Base-by-base conservation (phyloP, 2,113 vertebrate genomes). In the Eubucco bourcierii region DNA sequence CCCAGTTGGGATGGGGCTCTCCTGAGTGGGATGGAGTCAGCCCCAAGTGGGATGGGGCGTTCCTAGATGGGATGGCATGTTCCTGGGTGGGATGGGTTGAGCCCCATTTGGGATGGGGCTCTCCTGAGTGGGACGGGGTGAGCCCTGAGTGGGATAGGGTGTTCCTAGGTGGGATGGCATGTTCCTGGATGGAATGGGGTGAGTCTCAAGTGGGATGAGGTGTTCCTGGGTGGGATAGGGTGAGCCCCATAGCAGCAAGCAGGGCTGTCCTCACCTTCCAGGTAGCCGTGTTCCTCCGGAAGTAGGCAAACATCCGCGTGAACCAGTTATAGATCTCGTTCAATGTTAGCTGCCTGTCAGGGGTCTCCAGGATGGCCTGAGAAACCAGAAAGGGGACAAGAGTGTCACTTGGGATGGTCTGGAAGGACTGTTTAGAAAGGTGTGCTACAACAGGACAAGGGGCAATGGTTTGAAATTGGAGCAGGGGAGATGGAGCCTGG, bases 301-400 rank as follows among this genome's bases (percentile, higher is more conserved):
- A 99, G 96, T 99, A 99, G 96, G 99, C 99, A 61, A 99, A 99
- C 98, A 99, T 99, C 97, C 99, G 97, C 27, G 99, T 99, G 98
- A 99, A 99, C 99, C 99, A 99, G 98, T 99, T 99, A 95, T 99
- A 99, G 97, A 99, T 99, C 96, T 99, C 99, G 28, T 99, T 99
- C 95, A 99, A 98, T 78, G 99, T 99, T 98, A 99, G 98, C 98
- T 99, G 99, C 98, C 99, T 98, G 97, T 99, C 99, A 7, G 99
- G 99, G 80, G 99, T 99, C 97, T 99, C 99, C 97, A 99, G 98
- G 96, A 99, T 99, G 97, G 99, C 99, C 99, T 99, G 94, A 18
- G 68, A 72, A 88, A 80, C 71, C 84, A 46, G 39, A 91, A 19
- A 73, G 58, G 72, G 79, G 71, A 86, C 75, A 65, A 64, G 33